Conservation (phyloP, 2,797 vertebrate genomes). For the Esox lucius region DNA sequence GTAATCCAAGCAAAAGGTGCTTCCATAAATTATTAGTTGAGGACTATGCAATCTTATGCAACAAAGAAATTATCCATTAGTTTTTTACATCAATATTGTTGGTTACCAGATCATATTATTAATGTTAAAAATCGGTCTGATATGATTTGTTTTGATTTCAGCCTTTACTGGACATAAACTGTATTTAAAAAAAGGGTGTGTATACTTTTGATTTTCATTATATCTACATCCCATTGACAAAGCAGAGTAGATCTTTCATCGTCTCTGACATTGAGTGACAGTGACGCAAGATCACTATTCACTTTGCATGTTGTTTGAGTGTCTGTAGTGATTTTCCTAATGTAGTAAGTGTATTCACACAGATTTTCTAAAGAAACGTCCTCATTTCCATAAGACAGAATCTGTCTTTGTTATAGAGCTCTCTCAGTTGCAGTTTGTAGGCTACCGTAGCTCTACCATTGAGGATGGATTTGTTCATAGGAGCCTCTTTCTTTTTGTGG, state of each 20-base stretch:
- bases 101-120: too few species aligned
- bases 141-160: too few species aligned
- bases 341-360: conserved; percentile 67
- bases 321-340: conserved; percentile 74
- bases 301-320: conserved; percentile 82
- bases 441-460: conserved; percentile 30
- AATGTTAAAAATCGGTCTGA: too few species aligned
- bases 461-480: conserved; percentile 55
- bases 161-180: not conserved
- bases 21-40: too few species aligned
- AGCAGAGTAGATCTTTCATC: not conserved
- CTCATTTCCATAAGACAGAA: conserved; percentile 66
- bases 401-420: conserved; percentile 38
- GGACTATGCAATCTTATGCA: too few species aligned
- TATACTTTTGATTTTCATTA: too few species aligned
- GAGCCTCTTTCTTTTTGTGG: conserved; percentile 53
- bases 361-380: conserved; percentile 62
- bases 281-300: conserved; percentile 35
- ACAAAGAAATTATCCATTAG: too few species aligned
- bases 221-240: not conserved
- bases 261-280: conserved; percentile 29
- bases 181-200: too few species aligned
- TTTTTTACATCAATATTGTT: too few species aligned
- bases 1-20: too few species aligned
- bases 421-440: conserved; percentile 31